Evolutionary conservation across 2,113 vertebrate species (phyloP), one percentile per base, ranked within the genome.

Genomic region (Canis aureus): DNA sequence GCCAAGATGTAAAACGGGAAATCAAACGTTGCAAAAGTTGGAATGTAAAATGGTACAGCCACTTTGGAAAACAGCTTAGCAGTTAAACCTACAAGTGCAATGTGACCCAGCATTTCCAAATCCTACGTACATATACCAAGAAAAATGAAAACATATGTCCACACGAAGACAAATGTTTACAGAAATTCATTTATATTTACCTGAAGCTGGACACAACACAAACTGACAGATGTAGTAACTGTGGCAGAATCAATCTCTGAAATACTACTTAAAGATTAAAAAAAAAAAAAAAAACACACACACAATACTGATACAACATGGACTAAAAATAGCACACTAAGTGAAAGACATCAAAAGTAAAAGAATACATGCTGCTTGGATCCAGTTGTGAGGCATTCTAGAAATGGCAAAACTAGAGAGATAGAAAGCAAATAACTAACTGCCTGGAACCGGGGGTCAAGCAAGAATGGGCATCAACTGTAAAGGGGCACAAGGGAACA

Each of bases 371-470:
- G 57, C 22, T 57, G 11, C 76, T 60, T 84, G 38, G 80, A 90
- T 79, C 12, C 38, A 78, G 86, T 43, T 71, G 16, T 57, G 29
- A 11, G 25, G 59, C 38, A 79, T 79, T 85, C 19, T 38, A 79
- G 55, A 80, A 90, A 89, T 51, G 38, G 19, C 19, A 74, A 96
- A 94, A 53, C 53, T 51, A 86, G 66, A 91, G 82, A n/a, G 32
- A 60, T 2, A 89, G 25, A 85, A 71, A 94, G n/a, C 20, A 67
- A 32, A 11, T n/a, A 96, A 89, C 20, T 38, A 93, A 83, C 43
- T 49, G 11, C 29, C 25, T 59, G 49, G 29, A 38, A 91, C 57
- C 59, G 76, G 19, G n/a, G 20, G 2, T 89, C 9, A 94, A 87
- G 62, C 11, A 94, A 91, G 79, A 87, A n/a, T 82, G 59, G 13